Base-by-base conservation (phyloP, 1,140 invertebrate species). In the Muscidifurax raptorellus region DNA sequence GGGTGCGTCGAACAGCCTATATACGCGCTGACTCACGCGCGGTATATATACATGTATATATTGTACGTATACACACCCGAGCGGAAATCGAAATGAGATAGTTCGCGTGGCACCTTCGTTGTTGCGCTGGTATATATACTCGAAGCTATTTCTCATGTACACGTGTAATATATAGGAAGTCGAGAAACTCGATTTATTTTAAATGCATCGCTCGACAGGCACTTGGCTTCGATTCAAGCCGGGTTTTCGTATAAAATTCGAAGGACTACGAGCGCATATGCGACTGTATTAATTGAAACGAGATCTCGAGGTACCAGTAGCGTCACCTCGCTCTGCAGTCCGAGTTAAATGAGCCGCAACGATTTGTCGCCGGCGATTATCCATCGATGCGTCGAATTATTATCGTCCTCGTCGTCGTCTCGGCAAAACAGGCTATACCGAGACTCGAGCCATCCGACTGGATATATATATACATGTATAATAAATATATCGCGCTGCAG, bases 1-100 rank as follows among this genome's bases (percentile, higher is more conserved):
- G 66, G 66, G 66, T 67, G 66, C 66, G 66, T 28, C 66, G n/a
- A 13, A 2, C 66, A 10, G 25, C 12, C 66, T 25, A 9, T 25
- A 18, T 28, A n/a, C 9, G 9, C 67, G 67, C 25, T 69, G 67
- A 69, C 67, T 69, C 67, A 69, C 67, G 7, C 67, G 25, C 67
- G 66, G 7, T n/a, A n/a, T n/a, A n/a, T n/a, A n/a, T n/a, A 47
- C 0, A 22, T 67, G 66, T 67, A 22, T 12, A 2, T 67, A 32
- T 72, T n/a, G 28, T 74, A 40, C 72, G 44, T 32, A 25, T 32
- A 30, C 28, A 30, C 75, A 25, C 36, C 40, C 28, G 40, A 66
- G 47, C 76, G 76, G 76, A 78, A 78, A 30, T 78, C 76, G 30
- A 78, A 76, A 76, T 76, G 71, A 36, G 74, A 52, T n/a, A n/a